Conservation (phyloP, 2,797 vertebrate genomes). For the Decapterus maruadsi region DNA sequence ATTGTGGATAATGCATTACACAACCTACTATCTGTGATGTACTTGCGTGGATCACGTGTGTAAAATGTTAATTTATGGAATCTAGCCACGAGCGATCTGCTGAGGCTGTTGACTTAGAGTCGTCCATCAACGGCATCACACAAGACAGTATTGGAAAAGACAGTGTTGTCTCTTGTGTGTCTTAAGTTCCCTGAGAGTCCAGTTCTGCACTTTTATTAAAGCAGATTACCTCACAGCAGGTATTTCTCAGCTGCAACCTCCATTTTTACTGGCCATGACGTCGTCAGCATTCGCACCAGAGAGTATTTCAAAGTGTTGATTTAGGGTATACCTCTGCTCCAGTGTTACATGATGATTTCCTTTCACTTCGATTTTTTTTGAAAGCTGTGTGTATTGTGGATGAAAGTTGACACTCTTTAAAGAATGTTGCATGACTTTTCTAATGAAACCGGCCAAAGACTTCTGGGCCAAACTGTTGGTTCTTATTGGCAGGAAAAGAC, state of each 20-base stretch:
- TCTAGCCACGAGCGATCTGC: conserved; percentile 33
- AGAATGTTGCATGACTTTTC: conserved; percentile 53
- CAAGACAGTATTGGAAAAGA: conserved; percentile 22
- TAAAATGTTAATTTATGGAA: conserved; percentile 58
- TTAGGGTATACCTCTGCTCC: conserved; percentile 19
- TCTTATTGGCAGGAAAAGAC: conserved; percentile 26
- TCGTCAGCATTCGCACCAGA: conserved; percentile 39
- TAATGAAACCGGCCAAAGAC: conserved; percentile 43
- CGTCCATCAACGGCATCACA: conserved; percentile 27
- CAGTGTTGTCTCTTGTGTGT: conserved; percentile 24
- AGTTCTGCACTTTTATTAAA: conserved; percentile 36
- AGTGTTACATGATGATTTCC: conserved; percentile 46
- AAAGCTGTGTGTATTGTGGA: conserved; percentile 32
- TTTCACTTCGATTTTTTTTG: conserved; percentile 32
- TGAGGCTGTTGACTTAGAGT: conserved; percentile 30
- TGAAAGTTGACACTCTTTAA: conserved; percentile 61
- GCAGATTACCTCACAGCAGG: conserved; percentile 38
- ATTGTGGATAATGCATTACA: conserved; percentile 4
- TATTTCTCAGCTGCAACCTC: conserved; percentile 42
- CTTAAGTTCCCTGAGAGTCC: conserved; percentile 12
- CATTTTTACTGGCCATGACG: conserved; percentile 17
- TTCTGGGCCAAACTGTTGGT: conserved; percentile 26
- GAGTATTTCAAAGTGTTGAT: conserved; percentile 50
- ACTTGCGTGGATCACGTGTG: conserved; percentile 40
- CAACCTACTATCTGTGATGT: conserved; percentile 1